These are phyloP conservation scores for Lathronympha strigana DNA, from an alignment of 2,888 invertebrate genomes.

Conservation along the genomic window DNA sequence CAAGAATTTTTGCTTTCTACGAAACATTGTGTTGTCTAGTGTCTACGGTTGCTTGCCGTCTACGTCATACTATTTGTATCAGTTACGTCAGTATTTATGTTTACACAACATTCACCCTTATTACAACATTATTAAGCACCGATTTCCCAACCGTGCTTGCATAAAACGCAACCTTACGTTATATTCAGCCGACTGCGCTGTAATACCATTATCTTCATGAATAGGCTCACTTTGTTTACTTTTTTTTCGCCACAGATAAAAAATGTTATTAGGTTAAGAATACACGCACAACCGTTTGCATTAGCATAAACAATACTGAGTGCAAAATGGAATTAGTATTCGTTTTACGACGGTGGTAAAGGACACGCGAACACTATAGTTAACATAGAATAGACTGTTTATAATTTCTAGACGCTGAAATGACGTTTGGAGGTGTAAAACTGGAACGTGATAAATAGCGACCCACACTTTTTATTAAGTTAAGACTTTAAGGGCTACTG, in stretches of 20 bases:
- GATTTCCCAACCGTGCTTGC: slow-evolving; percentile 7
- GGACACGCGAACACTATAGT: background rate
- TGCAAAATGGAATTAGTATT: slow-evolving; percentile 12
- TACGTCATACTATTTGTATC: slow-evolving; percentile 15
- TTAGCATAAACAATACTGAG: slow-evolving; percentile 20
- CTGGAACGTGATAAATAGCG: background rate
- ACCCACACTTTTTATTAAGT: too few species aligned
- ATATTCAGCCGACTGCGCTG: slow-evolving; percentile 41
- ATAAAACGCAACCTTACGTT: slow-evolving; percentile 37
- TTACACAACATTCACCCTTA: slow-evolving; percentile 12
- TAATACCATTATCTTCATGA: slow-evolving; percentile 43
- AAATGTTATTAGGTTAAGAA: slow-evolving; percentile 23
- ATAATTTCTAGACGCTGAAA: background rate
- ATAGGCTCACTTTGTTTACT: slow-evolving; percentile 44
- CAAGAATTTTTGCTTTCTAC: background rate
- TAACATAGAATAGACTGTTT: background rate
- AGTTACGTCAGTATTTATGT: slow-evolving; percentile 7
- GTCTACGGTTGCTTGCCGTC: background rate
- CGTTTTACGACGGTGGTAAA: slow-evolving; percentile 5
- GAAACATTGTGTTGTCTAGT: slow-evolving; percentile 7
- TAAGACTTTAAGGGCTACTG: too few species aligned
- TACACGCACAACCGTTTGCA: slow-evolving; percentile 5
- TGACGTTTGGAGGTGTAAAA: slow-evolving; percentile 3
- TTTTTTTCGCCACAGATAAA: slow-evolving; percentile 42
- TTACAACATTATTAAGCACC: slow-evolving; percentile 6